Evolutionary conservation across 2,888 invertebrate species (phyloP).

Genomic region (Leptinotarsa rubiginosa): DNA sequence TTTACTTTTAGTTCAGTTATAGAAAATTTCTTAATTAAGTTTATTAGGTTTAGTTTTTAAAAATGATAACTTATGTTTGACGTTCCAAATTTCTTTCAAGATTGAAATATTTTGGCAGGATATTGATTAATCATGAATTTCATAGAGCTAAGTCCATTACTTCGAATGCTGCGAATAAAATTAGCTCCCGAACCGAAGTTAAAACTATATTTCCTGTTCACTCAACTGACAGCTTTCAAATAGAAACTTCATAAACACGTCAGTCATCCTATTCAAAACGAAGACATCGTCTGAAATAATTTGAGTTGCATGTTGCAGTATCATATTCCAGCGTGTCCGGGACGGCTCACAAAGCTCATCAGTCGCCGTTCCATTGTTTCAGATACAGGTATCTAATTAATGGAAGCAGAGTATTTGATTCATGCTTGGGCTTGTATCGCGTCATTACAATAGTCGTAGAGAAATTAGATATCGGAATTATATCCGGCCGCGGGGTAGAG

Average conservation of each 20-base stretch:
- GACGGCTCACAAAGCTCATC: conserved; percentile 15
- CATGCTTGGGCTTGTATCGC: conserved; percentile 45
- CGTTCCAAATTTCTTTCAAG: too few species aligned
- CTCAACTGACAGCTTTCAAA: conserved; percentile 9
- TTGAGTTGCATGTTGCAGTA: conserved; percentile 13
- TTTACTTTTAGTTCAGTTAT: too few species aligned
- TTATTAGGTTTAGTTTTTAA: too few species aligned
- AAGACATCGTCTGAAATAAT: conserved; percentile 24
- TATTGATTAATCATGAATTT: neutral
- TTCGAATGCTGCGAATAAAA: neutral
- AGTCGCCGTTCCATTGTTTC: conserved; percentile 48
- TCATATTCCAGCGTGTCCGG: conserved; percentile 24
- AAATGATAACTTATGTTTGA: too few species aligned
- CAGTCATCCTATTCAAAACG: conserved; percentile 23
- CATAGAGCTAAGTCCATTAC: neutral
- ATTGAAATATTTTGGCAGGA: too few species aligned
- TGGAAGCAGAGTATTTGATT: conserved; percentile 49
- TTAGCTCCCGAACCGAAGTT: neutral
- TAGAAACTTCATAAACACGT: conserved; percentile 27
- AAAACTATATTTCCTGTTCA: conserved; percentile 25
- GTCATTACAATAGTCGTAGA: conserved; percentile 44
- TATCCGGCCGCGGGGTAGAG: neutral
- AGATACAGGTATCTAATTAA: conserved; percentile 54
- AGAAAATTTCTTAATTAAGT: too few species aligned
- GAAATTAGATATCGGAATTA: conserved; percentile 45